These are phyloP conservation scores for Pseudopleuronectes americanus DNA, from an alignment of 2,797 vertebrate genomes.

Conservation along the genomic window DNA sequence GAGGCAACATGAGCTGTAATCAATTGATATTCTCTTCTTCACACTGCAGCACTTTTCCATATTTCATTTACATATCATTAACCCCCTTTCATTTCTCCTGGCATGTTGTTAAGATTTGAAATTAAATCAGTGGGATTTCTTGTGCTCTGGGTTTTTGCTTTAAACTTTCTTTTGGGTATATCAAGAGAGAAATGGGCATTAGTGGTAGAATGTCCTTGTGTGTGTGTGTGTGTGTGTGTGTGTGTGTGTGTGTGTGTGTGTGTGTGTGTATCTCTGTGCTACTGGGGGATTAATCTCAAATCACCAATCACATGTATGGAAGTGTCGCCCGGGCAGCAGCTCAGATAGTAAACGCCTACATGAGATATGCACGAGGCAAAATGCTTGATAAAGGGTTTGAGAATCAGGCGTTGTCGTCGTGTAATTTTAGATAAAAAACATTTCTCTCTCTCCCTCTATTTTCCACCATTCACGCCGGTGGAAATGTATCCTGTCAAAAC, in stretches of 20 bases:
- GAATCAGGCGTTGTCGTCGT: slow-evolving; percentile 34
- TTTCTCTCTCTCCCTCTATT: slow-evolving; percentile 14
- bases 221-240: slow-evolving; percentile 6
- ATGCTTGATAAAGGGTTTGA: slow-evolving; percentile 25
- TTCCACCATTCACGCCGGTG: slow-evolving; percentile 50
- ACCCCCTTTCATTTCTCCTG: slow-evolving; percentile 74
- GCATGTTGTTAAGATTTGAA: slow-evolving; percentile 64
- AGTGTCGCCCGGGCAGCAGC: slow-evolving; percentile 19
- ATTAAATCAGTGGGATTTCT: slow-evolving; percentile 67
- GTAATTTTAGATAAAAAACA: slow-evolving; percentile 62
- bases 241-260: slow-evolving; percentile 8
- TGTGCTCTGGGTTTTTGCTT: slow-evolving; percentile 55
- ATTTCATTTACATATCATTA: slow-evolving; percentile 82
- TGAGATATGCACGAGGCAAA: slow-evolving; percentile 34
- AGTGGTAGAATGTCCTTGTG: slow-evolving; percentile 30
- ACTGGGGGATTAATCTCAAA: background rate
- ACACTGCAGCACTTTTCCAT: slow-evolving; percentile 72
- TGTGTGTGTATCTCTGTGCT: background rate
- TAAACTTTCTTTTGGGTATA: slow-evolving; percentile 40
- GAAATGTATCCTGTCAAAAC: slow-evolving; percentile 75
- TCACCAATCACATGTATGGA: slow-evolving; percentile 31
- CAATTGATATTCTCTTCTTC: slow-evolving; percentile 70
- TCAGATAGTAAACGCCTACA: slow-evolving; percentile 9
- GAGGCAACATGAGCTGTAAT: slow-evolving; percentile 57
- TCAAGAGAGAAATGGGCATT: slow-evolving; percentile 41